Base-by-base conservation (phyloP, 2,797 vertebrate genomes). In the Bradypodion ventrale region DNA sequence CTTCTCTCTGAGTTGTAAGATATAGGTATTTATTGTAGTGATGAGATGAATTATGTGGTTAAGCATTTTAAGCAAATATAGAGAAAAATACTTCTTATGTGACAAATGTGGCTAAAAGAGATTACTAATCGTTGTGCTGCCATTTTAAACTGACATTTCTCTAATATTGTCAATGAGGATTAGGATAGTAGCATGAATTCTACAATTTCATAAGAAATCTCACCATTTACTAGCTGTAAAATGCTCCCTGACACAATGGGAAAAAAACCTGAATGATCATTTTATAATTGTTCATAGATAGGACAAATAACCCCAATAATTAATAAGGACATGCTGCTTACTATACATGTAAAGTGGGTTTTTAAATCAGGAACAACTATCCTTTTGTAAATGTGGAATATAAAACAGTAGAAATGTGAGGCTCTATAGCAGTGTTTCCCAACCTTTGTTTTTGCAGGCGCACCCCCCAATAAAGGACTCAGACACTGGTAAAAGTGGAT, bases 161-260 rank as follows among this genome's bases (percentile, higher is more conserved):
- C 46, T 80, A 78, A n/a, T 74, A 75, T 66, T 63, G 74, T 85
- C 70, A 85, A 75, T 75, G 44, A 32, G 25, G 32, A 82, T 16
- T 49, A 68, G 74, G 75, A 85, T 9, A 66, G 23, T 29, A 65
- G 83, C 35, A 56, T 44, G 29, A 66, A 60, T 80, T 75, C 83
- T 80, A 80, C 65, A 75, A 80, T 80, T 75, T 59, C 85, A 65
- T 80, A 60, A 5, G 60, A 80, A 37, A 25, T 44, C 44, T 29
- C 27, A 52, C 29, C 74, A 46, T 60, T 46, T 44, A 56, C 42
- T 77, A 10, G 16, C 12, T 44, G 37, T 85, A 63, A 85, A 85
- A 73, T 12, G 12, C 29, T 75, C 27, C 76, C 78, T 35, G 23
- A 35, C 70, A 80, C n/a, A 80, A 46, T 73, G 42, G 27, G 37